Evolutionary conservation across 2,113 vertebrate genomes (phyloP), one percentile per base, ranked within the genome.

Genomic region (Otolemur garnettii): DNA sequence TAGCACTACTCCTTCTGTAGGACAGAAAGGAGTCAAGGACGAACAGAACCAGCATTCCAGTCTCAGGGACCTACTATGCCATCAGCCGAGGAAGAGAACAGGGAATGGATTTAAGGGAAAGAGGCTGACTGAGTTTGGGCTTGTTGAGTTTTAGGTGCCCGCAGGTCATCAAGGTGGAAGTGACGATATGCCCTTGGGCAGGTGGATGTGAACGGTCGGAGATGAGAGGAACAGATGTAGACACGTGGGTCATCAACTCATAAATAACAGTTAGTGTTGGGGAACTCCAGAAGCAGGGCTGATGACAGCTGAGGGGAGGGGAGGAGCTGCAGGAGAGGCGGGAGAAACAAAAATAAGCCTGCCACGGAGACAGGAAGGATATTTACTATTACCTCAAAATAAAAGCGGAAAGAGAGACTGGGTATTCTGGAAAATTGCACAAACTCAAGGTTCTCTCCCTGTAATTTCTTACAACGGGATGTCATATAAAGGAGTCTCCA

Each of bases 31-130:
- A 86, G n/a, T 15, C 38, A 30, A n/a, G 45, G 35, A 28, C 10
- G 28, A 30, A 6, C 0, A 4, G 12, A 0, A 0, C 18, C 69
- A 72, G 33, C 53, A 38, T 50, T 18, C 10, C 57, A 0, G 13
- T 35, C 13, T 50, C 5, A 3, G 2, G 57, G 3, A 22, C 64
- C 0, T 7, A 6, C 7, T 18, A 19, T 1, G 17, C 2, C 1
- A 5, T 33, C 1, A 22, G 4, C 18, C 42, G 26, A 26, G 5
- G 50, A 30, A 42, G 28, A 64, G 45, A 64, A 33, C 22, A 4
- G 60, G 13, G 24, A 18, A 26, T 0, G 38, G 42, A 35, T 57
- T 74, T 59, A 33, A n/a, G n/a, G 74, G 13, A 9, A 53, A 30
- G 33, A n/a, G 19, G 14, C 28, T 30, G 24, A 42, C 21, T 50